phyloP scores from a whole-genome alignment of 2,113 vertebrate genomes.

The Python bivittatus region DNA sequence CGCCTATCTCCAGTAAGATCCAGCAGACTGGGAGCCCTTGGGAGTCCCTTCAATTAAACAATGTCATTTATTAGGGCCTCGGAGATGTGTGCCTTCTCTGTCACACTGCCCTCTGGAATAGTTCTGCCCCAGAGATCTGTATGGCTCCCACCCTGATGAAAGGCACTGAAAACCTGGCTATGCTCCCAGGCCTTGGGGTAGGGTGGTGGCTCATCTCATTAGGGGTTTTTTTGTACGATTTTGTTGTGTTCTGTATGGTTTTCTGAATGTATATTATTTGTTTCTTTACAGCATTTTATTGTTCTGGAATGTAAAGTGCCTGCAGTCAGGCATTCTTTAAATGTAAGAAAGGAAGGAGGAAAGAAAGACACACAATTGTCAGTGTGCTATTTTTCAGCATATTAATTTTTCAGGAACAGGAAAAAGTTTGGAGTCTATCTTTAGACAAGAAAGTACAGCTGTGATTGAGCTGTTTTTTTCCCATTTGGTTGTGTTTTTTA shows the following conservation, averaged over 20 bases:
- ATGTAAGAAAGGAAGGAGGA: not conserved
- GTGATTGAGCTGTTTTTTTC: not conserved
- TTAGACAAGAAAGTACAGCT: not conserved
- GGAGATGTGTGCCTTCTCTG: not conserved
- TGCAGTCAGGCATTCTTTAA: not conserved
- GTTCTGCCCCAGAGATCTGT: not conserved
- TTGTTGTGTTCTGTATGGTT: not conserved
- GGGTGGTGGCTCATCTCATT: not conserved
- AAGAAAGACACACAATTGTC: not conserved
- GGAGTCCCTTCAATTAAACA: not conserved
- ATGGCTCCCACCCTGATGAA: not conserved
- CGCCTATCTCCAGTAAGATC: not conserved
- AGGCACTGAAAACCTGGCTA: not conserved
- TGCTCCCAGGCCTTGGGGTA: not conserved
- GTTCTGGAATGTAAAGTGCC: not conserved
- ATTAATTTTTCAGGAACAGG: not conserved
- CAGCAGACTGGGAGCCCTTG: not conserved
- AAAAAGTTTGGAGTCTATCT: not conserved
- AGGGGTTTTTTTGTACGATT: not conserved
- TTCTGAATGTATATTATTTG: not conserved
- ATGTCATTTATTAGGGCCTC: not conserved
- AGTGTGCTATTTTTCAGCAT: not conserved
- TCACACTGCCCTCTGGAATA: not conserved
- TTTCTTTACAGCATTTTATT: not conserved
- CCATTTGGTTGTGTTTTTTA: not conserved